A percentile compares a stretch with the other conserved stretches of the same genome.
phyloP scores from a whole-genome alignment of 2,797 vertebrate species.

The Xerus rutilus region DNA sequence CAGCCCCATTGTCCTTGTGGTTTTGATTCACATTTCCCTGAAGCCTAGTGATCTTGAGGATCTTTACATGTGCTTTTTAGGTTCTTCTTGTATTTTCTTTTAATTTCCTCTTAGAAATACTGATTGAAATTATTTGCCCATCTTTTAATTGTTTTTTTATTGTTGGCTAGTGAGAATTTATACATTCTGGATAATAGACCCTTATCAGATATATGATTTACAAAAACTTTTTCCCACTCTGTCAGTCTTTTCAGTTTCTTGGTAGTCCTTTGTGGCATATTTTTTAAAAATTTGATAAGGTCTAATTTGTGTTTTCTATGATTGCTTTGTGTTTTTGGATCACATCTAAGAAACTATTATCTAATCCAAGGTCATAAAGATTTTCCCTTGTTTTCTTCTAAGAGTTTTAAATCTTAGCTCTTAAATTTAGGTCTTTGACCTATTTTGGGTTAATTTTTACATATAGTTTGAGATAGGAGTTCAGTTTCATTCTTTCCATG shows the following conservation, averaged over 20 bases:
- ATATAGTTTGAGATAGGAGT: neutral
- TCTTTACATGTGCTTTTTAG: neutral
- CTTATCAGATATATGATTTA: neutral
- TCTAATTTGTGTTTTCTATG: neutral
- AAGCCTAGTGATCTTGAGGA: neutral
- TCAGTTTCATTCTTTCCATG: neutral
- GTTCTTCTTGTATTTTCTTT: neutral
- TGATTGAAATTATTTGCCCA: no score
- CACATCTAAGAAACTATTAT: neutral
- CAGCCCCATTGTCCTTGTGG: neutral
- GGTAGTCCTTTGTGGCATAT: neutral
- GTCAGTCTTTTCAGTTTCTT: neutral
- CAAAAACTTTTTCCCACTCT: neutral
- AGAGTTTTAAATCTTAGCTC: neutral
- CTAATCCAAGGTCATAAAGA: neutral
- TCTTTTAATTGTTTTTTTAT: neutral
- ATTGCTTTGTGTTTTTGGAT: neutral
- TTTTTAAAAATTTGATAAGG: neutral
- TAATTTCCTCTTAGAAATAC: neutral
- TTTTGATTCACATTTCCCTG: slow-evolving; percentile 33
- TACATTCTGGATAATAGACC: neutral
- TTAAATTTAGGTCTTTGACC: slow-evolving; percentile 13
- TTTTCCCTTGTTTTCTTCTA: slow-evolving; percentile 18
- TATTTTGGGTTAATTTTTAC: neutral
- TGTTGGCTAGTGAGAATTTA: neutral